Percentiles rank a stretch among this genome's conserved stretches.
These are phyloP conservation scores for Epinotia bilunana DNA, from an alignment of 2,888 invertebrate genomes.

Conservation along the genomic window DNA sequence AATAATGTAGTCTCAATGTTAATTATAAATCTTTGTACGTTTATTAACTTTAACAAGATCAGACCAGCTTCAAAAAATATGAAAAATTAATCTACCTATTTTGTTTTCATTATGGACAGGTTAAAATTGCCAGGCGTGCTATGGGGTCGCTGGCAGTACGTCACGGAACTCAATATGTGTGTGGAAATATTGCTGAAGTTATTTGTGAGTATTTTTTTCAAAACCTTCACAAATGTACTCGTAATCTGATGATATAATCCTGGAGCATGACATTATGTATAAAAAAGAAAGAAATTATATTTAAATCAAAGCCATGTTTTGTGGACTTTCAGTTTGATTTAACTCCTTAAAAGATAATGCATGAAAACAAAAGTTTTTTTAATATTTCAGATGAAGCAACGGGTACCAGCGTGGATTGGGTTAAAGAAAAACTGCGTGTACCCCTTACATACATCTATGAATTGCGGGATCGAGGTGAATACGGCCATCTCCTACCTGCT, in stretches of 20 bases:
- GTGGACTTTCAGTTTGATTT: neutral
- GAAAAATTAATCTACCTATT: neutral
- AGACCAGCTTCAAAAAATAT: neutral
- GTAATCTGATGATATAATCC: neutral
- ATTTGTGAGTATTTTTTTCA: constrained; percentile 62
- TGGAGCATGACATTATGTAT: too few species aligned
- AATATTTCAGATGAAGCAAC: constrained; percentile 77
- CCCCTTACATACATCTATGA: constrained; percentile 86
- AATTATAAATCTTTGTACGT: too few species aligned
- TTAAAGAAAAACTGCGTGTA: constrained; percentile 83
- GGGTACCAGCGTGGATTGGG: constrained; percentile 88
- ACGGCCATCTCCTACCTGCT: constrained; percentile 87
- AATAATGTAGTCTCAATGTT: too few species aligned
- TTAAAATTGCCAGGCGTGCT: constrained; percentile 62
- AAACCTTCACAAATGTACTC: neutral
- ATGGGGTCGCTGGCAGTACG: constrained; percentile 58
- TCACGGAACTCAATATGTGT: constrained; percentile 62
- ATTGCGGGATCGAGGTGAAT: constrained; percentile 84
- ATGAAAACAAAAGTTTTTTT: neutral
- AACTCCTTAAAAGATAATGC: neutral
- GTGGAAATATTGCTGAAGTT: constrained; percentile 66
- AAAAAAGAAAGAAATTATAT: too few species aligned
- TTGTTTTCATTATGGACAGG: constrained; percentile 21
- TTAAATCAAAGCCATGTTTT: too few species aligned
- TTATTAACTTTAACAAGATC: too few species aligned